phyloP scores from a whole-genome alignment of 1,140 invertebrate species.

The Papilio aristodemus region DNA sequence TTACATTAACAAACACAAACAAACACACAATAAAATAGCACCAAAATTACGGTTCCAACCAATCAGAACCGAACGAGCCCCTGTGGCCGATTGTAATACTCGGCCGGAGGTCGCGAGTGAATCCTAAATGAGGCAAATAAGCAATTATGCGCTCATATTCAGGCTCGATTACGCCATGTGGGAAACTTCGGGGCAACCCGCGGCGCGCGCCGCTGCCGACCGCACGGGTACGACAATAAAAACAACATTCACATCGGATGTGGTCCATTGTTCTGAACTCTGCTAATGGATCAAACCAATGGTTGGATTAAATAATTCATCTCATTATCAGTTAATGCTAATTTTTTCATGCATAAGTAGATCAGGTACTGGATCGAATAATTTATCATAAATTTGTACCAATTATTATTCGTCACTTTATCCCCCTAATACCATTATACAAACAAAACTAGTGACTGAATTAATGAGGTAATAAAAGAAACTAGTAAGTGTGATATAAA shows the following conservation, averaged over 20 bases:
- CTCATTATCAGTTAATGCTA: not conserved
- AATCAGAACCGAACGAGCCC: not conserved
- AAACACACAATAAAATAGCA: slow-evolving; percentile 8
- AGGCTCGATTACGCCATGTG: slow-evolving; percentile 63
- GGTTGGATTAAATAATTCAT: not conserved
- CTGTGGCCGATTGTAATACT: slow-evolving; percentile 17
- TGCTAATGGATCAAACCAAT: not conserved
- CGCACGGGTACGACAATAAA: slow-evolving; percentile 29
- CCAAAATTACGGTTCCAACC: slow-evolving; percentile 4
- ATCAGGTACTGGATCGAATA: too few relatives aligned
- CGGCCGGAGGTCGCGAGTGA: slow-evolving; percentile 58
- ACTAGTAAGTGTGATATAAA: too few relatives aligned
- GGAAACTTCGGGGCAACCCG: slow-evolving; percentile 58
- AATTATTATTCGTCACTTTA: too few relatives aligned
- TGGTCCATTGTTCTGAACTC: slow-evolving; percentile 1
- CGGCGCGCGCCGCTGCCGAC: slow-evolving; percentile 40
- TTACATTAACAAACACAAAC: not conserved
- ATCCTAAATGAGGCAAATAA: slow-evolving; percentile 76
- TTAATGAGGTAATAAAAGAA: too few relatives aligned
- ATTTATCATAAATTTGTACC: too few relatives aligned
- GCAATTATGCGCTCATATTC: slow-evolving; percentile 72
- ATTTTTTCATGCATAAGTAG: too few relatives aligned
- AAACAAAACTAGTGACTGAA: too few relatives aligned
- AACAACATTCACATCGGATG: not conserved
- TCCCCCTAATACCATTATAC: too few relatives aligned